phyloP scores from a whole-genome alignment of 2,888 invertebrate species.

The Lomographa bimaculata region DNA sequence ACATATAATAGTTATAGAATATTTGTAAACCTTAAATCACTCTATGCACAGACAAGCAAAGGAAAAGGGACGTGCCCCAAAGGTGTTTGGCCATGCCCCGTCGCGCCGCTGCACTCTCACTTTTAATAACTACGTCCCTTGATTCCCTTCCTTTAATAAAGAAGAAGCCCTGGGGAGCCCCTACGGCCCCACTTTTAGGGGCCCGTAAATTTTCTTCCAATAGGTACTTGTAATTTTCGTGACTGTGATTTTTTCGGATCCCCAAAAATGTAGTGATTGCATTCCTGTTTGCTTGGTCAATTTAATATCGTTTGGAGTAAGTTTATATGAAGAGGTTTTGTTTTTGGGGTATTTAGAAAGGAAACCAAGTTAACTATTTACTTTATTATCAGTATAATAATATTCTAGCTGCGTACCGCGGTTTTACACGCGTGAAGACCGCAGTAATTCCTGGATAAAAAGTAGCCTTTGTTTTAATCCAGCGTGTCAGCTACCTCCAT shows the following conservation, averaged over 20 bases:
- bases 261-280: slow-evolving; percentile 53
- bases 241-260: slow-evolving; percentile 64
- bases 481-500: no score
- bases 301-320: slow-evolving; percentile 8
- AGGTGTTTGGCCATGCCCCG: slow-evolving; percentile 61
- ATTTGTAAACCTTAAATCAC: no score
- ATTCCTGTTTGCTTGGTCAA: slow-evolving; percentile 43
- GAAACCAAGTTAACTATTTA: no score
- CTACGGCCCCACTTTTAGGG: slow-evolving; percentile 53
- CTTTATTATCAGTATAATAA: no score
- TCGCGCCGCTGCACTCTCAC: slow-evolving; percentile 55
- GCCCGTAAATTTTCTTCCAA: slow-evolving; percentile 54
- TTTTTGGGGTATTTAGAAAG: no score
- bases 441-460: no score
- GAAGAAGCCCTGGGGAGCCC: slow-evolving; percentile 62
- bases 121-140: slow-evolving; percentile 65
- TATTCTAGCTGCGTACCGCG: no score
- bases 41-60: slow-evolving; percentile 39
- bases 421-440: no score
- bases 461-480: no score
- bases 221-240: slow-evolving; percentile 45
- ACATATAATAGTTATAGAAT: no score
- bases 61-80: slow-evolving; percentile 48
- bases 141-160: slow-evolving; percentile 72
- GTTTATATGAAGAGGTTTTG: no score